A percentile compares a stretch with the other conserved stretches of the same genome.
Evolutionary conservation across 2,113 vertebrate genomes (phyloP).

Genomic region (Pollachius pollachius): DNA sequence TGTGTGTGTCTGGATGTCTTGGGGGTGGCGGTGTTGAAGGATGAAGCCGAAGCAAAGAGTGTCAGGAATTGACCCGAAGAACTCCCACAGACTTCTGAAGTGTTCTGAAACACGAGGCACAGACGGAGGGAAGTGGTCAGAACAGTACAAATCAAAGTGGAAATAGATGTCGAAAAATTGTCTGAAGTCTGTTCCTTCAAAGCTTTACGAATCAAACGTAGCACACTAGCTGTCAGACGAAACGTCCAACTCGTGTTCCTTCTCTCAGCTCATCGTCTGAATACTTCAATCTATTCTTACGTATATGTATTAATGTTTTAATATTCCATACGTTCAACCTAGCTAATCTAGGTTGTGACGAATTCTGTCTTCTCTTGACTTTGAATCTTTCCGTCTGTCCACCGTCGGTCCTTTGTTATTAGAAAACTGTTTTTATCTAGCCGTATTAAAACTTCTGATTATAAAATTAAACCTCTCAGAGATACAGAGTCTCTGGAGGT

Average conservation of each 20-base stretch:
- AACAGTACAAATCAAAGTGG: conserved; percentile 7
- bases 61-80: conserved; percentile 4
- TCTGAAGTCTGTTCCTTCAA: conserved; percentile 15
- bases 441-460: too few species aligned
- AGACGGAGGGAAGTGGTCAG: neutral
- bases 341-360: conserved; percentile 17
- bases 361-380: conserved; percentile 23
- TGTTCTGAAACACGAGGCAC: conserved; percentile 6
- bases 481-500: too few species aligned
- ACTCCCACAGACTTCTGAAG: conserved; percentile 6
- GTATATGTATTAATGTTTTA: conserved; percentile 1
- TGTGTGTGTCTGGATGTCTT: too few species aligned
- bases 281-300: conserved; percentile 33
- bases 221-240: conserved; percentile 16
- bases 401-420: too few species aligned
- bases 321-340: conserved; percentile 31
- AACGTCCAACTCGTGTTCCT: conserved; percentile 32
- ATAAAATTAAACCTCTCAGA: too few species aligned
- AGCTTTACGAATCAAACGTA: conserved; percentile 18
- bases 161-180: neutral
- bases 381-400: neutral
- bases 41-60: too few species aligned
- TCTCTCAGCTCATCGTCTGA: conserved; percentile 27
- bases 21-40: too few species aligned
- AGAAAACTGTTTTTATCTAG: too few species aligned